Evolutionary conservation across 2,797 vertebrate species (phyloP).

Genomic region (Anolis apletophallus): DNA sequence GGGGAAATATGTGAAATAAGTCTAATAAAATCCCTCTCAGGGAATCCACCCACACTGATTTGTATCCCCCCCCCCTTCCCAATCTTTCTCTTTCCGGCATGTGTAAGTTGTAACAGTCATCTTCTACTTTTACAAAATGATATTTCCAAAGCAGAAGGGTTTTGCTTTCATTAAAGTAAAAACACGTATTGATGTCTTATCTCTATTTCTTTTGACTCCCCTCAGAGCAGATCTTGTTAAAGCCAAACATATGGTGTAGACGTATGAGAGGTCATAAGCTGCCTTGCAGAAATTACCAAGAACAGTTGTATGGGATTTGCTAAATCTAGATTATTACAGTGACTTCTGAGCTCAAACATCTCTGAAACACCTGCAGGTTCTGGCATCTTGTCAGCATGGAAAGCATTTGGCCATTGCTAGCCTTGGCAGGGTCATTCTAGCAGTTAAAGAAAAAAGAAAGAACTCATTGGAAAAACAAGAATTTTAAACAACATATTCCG

Average conservation of each 20-base stretch:
- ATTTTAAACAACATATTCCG: background rate
- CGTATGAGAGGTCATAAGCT: background rate
- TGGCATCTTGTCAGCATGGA: background rate
- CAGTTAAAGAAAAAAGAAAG: background rate
- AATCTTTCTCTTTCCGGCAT: too few relatives aligned
- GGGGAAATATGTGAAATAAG: background rate
- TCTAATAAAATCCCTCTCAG: background rate
- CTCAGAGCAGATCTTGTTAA: background rate
- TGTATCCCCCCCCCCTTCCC: background rate
- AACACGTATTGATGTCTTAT: slow-evolving; percentile 13
- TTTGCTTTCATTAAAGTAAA: background rate
- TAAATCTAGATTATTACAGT: slow-evolving; percentile 3
- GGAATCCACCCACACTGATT: background rate
- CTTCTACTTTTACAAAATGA: background rate
- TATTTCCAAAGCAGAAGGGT: background rate
- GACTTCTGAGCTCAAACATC: slow-evolving; percentile 1
- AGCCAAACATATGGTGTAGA: background rate
- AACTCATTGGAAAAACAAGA: background rate
- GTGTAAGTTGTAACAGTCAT: background rate
- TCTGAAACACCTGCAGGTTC: background rate
- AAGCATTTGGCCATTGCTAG: slow-evolving; percentile 13
- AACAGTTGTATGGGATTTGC: background rate
- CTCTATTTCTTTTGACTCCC: background rate
- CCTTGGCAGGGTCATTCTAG: background rate
- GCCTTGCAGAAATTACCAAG: slow-evolving; percentile 7